Conservation (phyloP, 2,888 invertebrate species). For the Euplexia lucipara region DNA sequence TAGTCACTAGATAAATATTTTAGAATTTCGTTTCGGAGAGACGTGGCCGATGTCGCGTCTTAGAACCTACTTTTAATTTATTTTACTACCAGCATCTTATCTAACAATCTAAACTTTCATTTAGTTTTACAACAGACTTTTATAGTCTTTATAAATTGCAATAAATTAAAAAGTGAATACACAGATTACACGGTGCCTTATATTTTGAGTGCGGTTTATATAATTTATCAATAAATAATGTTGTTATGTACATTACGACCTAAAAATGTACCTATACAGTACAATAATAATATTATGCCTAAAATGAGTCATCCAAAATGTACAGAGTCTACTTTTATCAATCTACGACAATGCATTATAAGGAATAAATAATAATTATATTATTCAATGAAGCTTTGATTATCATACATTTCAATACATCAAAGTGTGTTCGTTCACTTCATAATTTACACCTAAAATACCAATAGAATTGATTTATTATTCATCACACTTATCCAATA, state of each 20-base stretch:
- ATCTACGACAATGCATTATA: slow-evolving; percentile 27
- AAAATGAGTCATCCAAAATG: slow-evolving; percentile 60
- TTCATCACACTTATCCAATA: slow-evolving; percentile 20
- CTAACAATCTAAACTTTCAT: slow-evolving; percentile 56
- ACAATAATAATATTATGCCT: slow-evolving; percentile 55
- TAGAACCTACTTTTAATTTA: slow-evolving; percentile 73
- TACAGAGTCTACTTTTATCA: slow-evolving; percentile 59
- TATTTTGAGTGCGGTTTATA: slow-evolving; percentile 60
- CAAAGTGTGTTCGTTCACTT: slow-evolving; percentile 36
- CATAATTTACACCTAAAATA: slow-evolving; percentile 25
- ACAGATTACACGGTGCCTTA: slow-evolving; percentile 71
- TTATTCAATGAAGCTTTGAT: slow-evolving; percentile 41
- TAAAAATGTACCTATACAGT: slow-evolving; percentile 63
- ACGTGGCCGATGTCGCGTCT: slow-evolving; percentile 72
- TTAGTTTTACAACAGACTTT: slow-evolving; percentile 42
- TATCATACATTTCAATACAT: slow-evolving; percentile 39
- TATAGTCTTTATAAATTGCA: slow-evolving; percentile 59
- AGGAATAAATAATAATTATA: slow-evolving; percentile 23
- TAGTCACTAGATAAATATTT: slow-evolving; percentile 84
- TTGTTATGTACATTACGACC: slow-evolving; percentile 57
- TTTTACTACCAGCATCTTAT: slow-evolving; percentile 72
- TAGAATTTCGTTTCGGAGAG: slow-evolving; percentile 89
- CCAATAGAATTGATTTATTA: slow-evolving; percentile 20
- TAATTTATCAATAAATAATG: slow-evolving; percentile 57
- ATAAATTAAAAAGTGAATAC: slow-evolving; percentile 70